phyloP scores from a whole-genome alignment of 2,888 invertebrate genomes.

The Himalopsyche japonica region DNA sequence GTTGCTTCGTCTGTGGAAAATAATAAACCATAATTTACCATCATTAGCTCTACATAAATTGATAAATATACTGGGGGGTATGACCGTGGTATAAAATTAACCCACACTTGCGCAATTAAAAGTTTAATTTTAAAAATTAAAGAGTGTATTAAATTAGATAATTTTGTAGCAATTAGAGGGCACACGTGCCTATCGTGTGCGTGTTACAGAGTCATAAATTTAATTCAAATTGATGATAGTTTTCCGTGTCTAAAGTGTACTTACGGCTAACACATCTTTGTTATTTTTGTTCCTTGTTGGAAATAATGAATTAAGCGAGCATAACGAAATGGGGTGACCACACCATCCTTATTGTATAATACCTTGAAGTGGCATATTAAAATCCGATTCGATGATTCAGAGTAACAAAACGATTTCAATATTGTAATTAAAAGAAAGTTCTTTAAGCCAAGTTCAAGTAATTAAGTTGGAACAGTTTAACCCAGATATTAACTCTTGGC shows the following conservation, averaged over 20 bases:
- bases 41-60: neutral
- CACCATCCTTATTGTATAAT: neutral
- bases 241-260: neutral
- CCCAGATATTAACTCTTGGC: no score
- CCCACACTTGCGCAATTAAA: neutral
- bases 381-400: no score
- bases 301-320: neutral
- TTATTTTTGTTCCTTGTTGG: neutral
- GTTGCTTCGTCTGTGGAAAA: neutral
- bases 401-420: no score
- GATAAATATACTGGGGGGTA: neutral
- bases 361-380: no score
- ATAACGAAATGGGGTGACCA: neutral
- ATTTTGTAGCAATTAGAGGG: neutral
- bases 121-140: neutral
- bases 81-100: neutral
- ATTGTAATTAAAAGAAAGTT: no score
- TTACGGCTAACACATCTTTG: neutral
- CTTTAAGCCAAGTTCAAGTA: no score
- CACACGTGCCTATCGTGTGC: neutral
- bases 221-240: neutral
- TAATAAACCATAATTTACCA: neutral
- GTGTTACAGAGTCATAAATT: neutral
- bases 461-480: no score
- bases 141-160: neutral